Conservation (phyloP, 2,888 invertebrate genomes). For the Pollenia griseotomentosa region DNA sequence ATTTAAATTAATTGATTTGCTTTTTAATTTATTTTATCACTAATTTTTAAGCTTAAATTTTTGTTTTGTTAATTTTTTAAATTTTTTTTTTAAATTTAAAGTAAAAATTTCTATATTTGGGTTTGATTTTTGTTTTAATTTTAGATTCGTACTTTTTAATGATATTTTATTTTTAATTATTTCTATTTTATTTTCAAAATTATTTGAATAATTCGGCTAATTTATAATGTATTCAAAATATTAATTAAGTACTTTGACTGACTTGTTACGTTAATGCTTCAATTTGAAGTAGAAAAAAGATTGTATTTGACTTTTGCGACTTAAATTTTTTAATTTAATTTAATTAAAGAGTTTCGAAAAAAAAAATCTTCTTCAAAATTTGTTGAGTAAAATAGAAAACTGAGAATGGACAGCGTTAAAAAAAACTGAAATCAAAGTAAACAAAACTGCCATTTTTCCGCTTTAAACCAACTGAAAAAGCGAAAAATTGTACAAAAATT, state of each 20-base stretch:
- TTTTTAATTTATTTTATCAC: slow-evolving; percentile 39
- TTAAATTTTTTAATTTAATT: background rate
- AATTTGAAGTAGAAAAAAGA: slow-evolving; percentile 64
- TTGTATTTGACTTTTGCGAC: background rate
- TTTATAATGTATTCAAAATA: slow-evolving; percentile 12
- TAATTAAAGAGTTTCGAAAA: background rate
- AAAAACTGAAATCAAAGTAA: too few species aligned
- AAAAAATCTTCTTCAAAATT: background rate
- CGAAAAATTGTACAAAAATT: too few species aligned
- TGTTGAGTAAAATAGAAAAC: too few species aligned
- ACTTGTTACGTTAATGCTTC: slow-evolving; percentile 48
- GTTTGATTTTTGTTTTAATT: slow-evolving; percentile 7
- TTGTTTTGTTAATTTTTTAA: slow-evolving; percentile 11
- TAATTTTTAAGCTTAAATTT: slow-evolving; percentile 56
- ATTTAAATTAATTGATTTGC: slow-evolving; percentile 57
- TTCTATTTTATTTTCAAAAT: background rate
- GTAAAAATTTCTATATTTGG: slow-evolving; percentile 38
- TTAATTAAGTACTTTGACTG: background rate
- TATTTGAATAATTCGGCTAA: slow-evolving; percentile 4
- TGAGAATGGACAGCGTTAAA: too few species aligned
- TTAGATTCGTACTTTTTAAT: slow-evolving; percentile 11
- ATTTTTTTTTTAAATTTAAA: slow-evolving; percentile 15
- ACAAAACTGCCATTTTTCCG: too few species aligned
- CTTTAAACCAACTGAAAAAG: too few species aligned
- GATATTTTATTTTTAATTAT: slow-evolving; percentile 15